These are phyloP conservation scores for Frieseomelitta varia DNA, from an alignment of 1,140 invertebrate species.

Conservation along the genomic window DNA sequence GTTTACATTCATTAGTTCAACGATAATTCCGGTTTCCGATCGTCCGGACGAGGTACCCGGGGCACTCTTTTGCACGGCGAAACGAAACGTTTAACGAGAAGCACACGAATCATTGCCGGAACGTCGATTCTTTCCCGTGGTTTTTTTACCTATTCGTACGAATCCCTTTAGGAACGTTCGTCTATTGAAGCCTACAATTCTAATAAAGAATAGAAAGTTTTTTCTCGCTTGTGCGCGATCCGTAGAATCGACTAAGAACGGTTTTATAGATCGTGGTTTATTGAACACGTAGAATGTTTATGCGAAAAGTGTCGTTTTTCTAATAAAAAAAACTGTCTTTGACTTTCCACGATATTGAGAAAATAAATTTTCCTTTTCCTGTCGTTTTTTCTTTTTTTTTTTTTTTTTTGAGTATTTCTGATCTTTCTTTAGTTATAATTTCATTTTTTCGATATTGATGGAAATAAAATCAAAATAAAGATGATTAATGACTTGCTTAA, in stretches of 20 bases:
- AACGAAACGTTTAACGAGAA: constrained; percentile 4
- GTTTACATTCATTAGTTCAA: constrained; percentile 44
- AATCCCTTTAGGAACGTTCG: neutral
- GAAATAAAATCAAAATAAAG: neutral
- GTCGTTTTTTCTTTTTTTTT: neutral
- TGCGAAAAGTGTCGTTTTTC: neutral
- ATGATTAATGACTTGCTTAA: neutral
- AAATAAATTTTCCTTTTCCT: neutral
- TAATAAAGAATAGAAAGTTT: neutral
- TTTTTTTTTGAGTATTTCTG: neutral
- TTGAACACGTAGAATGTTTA: neutral
- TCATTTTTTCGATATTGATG: neutral
- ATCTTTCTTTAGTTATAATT: neutral
- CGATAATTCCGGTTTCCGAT: constrained; percentile 16
- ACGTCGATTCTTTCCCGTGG: neutral
- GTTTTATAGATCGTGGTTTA: neutral
- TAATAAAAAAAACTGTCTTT: neutral
- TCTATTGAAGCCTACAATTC: neutral
- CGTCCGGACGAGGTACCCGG: neutral
- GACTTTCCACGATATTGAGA: neutral
- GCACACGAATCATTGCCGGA: neutral
- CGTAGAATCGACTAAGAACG: neutral
- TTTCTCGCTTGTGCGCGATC: neutral
- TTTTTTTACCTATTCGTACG: neutral
- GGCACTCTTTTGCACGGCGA: neutral